A percentile compares a stretch with the other conserved stretches of the same genome.
Conservation (phyloP, 2,888 invertebrate genomes). For the Netelia inedita region DNA sequence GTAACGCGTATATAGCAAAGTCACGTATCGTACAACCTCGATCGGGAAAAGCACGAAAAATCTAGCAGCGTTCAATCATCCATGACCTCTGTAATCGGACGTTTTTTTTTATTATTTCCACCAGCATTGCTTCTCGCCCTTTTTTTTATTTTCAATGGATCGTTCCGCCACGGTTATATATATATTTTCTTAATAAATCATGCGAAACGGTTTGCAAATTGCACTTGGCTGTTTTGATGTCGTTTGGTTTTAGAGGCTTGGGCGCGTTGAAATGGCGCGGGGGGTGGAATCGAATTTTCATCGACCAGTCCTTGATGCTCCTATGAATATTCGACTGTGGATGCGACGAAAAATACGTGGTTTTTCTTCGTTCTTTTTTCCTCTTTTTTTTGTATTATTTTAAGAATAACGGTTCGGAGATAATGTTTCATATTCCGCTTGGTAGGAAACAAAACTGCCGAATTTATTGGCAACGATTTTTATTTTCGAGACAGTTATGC, state of each 20-base stretch:
- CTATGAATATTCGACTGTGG: no score
- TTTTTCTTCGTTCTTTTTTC: no score
- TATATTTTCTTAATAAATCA: background rate
- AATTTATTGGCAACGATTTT: slow-evolving; percentile 58
- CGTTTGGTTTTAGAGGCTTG: background rate
- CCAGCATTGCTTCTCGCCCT: background rate
- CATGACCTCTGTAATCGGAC: slow-evolving; percentile 41
- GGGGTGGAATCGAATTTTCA: background rate
- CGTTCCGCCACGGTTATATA: background rate
- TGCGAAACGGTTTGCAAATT: background rate
- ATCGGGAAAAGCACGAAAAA: slow-evolving; percentile 54
- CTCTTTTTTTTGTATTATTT: no score
- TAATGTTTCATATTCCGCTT: slow-evolving; percentile 1
- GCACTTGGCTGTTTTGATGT: background rate
- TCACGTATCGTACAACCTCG: slow-evolving; percentile 49
- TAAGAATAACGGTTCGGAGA: slow-evolving; percentile 10
- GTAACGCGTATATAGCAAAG: slow-evolving; percentile 67
- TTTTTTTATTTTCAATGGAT: background rate
- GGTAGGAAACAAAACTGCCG: slow-evolving; percentile 17
- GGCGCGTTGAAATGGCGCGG: background rate
- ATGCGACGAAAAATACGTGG: no score
- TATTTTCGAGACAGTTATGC: slow-evolving; percentile 44
- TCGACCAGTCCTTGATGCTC: background rate
- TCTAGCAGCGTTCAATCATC: slow-evolving; percentile 61
- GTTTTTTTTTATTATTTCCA: slow-evolving; percentile 15